Conservation (phyloP, 2,113 vertebrate genomes). For the Tricholaema leucomelas region DNA sequence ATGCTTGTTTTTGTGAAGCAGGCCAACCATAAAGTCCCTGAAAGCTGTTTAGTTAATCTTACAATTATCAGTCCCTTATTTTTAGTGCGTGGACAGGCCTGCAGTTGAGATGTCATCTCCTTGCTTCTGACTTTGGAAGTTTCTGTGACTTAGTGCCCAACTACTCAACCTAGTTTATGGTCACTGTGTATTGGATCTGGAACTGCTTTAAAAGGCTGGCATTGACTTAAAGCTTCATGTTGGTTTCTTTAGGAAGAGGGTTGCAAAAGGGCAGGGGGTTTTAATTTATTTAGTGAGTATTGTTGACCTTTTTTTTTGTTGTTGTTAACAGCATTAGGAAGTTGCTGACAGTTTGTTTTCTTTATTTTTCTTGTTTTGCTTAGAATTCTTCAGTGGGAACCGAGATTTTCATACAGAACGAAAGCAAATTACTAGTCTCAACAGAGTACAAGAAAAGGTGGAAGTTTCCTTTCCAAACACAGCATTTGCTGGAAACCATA, state of each 20-base stretch:
- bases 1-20: not conserved
- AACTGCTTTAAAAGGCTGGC: slow-evolving; percentile 29
- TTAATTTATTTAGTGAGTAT: slow-evolving; percentile 50
- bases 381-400: not conserved
- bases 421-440: not conserved
- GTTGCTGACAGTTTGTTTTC: slow-evolving; percentile 29
- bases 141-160: slow-evolving; percentile 7
- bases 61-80: slow-evolving; percentile 8
- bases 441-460: not conserved
- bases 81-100: not conserved
- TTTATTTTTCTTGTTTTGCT: slow-evolving; percentile 43
- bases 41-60: slow-evolving; percentile 5
- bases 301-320: slow-evolving; percentile 58
- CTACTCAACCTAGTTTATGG: slow-evolving; percentile 27
- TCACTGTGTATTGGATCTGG: slow-evolving; percentile 39
- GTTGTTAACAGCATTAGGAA: slow-evolving; percentile 55
- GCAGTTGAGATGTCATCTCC: slow-evolving; percentile 29
- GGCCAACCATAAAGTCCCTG: not conserved
- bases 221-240: not conserved
- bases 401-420: slow-evolving; percentile 7
- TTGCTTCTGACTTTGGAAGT: not conserved
- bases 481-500: slow-evolving; percentile 44
- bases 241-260: slow-evolving; percentile 1
- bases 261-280: slow-evolving; percentile 38
- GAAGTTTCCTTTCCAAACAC: slow-evolving; percentile 10